phyloP scores from a whole-genome alignment of 2,113 vertebrate species.

The Sitta europaea region DNA sequence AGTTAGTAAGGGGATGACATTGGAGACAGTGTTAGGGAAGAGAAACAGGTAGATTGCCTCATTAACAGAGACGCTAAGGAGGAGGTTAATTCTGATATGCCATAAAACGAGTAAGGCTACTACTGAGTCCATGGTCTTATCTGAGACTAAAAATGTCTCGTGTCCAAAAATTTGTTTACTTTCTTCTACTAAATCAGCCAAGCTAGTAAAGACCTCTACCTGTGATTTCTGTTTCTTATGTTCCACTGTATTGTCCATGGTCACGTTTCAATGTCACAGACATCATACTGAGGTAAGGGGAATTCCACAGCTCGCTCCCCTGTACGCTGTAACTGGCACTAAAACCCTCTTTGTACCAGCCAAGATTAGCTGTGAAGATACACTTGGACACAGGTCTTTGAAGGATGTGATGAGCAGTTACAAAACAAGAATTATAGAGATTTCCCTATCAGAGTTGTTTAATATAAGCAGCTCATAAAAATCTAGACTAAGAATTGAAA shows the following conservation, averaged over 20 bases:
- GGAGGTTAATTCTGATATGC: neutral
- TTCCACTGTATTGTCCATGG: neutral
- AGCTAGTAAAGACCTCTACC: neutral
- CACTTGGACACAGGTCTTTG: neutral
- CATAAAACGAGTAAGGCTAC: neutral
- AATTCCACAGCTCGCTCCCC: neutral
- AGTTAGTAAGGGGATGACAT: neutral
- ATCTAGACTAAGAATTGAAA: neutral
- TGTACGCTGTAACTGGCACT: accelerated
- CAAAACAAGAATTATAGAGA: neutral
- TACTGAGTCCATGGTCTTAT: neutral
- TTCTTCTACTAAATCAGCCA: neutral
- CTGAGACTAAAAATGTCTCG: neutral
- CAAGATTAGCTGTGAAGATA: neutral
- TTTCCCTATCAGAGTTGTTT: neutral
- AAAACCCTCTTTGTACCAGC: neutral
- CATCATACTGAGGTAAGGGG: neutral
- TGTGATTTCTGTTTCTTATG: neutral
- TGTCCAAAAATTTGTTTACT: neutral
- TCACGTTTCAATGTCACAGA: neutral
- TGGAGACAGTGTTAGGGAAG: neutral
- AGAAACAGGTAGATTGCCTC: neutral
- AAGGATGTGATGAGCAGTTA: neutral
- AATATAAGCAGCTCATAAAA: neutral
- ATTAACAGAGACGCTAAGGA: neutral